A percentile compares a stretch with the other conserved stretches of the same genome.
These are phyloP conservation scores for Tretioscincus oriximinensis DNA, from an alignment of 2,113 vertebrate species.

Conservation along the genomic window DNA sequence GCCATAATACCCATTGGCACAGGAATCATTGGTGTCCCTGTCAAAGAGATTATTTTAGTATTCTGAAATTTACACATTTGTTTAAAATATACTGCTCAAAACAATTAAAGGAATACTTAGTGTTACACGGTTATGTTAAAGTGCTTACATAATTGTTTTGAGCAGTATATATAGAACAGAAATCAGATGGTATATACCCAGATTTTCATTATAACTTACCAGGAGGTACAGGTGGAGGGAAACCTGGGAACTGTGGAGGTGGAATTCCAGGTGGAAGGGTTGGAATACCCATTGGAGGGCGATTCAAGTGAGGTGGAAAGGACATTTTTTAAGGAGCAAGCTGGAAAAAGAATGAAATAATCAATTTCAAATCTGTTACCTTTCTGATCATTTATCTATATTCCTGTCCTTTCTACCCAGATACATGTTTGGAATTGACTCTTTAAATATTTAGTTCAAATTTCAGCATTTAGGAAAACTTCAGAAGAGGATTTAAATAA, in stretches of 20 bases:
- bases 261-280: constrained; percentile 93
- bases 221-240: constrained; percentile 88
- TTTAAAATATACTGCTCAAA: too few relatives aligned
- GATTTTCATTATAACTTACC: constrained; percentile 68
- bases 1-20: constrained; percentile 98
- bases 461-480: not conserved
- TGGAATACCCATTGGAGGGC: constrained; percentile 88
- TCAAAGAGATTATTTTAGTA: not conserved
- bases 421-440: not conserved
- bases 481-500: too few relatives aligned
- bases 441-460: not conserved
- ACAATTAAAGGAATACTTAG: too few relatives aligned
- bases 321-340: constrained; percentile 84
- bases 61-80: not conserved
- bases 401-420: not conserved
- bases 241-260: constrained; percentile 93
- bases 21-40: constrained; percentile 96
- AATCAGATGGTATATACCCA: not conserved
- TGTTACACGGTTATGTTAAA: too few relatives aligned
- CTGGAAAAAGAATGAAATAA: constrained; percentile 63
- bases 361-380: constrained; percentile 12
- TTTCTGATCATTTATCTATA: not conserved
- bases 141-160: too few relatives aligned
- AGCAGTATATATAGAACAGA: too few relatives aligned
- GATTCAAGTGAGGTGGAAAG: constrained; percentile 96